Conservation (phyloP, 2,113 vertebrate genomes). For the Probosciger aterrimus region DNA sequence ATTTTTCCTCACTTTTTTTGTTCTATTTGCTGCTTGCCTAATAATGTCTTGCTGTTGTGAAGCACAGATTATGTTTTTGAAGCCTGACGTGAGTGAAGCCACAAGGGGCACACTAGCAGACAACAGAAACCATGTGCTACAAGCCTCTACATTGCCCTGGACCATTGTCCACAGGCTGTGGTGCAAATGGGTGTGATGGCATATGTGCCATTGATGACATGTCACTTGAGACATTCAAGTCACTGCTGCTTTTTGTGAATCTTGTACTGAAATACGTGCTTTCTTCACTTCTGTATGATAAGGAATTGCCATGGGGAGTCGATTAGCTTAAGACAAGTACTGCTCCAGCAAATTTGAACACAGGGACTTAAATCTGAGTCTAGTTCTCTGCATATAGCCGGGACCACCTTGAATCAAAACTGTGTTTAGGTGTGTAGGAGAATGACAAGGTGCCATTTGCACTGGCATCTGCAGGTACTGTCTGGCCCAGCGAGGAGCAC, state of each 20-base stretch:
- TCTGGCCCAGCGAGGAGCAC: not conserved
- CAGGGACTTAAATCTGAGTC: not conserved
- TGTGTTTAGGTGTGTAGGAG: not conserved
- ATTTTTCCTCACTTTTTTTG: not conserved
- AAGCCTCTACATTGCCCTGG: not conserved
- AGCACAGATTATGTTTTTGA: not conserved
- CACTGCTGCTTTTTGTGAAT: not conserved
- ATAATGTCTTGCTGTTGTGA: not conserved
- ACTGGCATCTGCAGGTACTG: rapidly evolving
- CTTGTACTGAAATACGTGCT: not conserved
- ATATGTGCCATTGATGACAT: not conserved
- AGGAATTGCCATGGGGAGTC: not conserved
- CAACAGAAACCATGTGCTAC: not conserved
- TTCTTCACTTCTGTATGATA: not conserved
- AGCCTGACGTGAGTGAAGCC: not conserved
- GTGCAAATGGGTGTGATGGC: constrained; percentile 22
- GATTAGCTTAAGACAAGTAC: not conserved
- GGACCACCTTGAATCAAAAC: not conserved
- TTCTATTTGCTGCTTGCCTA: not conserved
- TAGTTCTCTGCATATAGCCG: not conserved
- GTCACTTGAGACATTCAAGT: not conserved
- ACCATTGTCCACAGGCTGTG: not conserved
- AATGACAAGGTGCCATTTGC: not conserved
- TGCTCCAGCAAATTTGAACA: not conserved
- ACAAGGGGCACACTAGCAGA: not conserved